These are phyloP conservation scores for Coryphaenoides rupestris DNA, from an alignment of 2,113 vertebrate species.

Conservation along the genomic window DNA sequence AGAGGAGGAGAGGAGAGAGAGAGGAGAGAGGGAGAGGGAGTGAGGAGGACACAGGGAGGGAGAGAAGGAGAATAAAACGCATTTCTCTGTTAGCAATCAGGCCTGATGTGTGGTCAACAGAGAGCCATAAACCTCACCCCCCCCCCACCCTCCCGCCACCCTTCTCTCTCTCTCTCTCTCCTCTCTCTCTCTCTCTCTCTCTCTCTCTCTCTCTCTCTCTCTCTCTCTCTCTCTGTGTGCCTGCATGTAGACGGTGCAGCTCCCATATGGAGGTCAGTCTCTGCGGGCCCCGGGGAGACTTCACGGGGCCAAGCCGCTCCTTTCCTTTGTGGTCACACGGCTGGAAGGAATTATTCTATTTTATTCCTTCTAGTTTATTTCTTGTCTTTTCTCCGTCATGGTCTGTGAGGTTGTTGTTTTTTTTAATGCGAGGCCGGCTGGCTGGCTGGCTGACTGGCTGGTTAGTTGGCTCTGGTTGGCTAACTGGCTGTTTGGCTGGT, in stretches of 20 bases:
- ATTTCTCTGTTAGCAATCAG: constrained; percentile 39
- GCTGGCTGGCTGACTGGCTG: constrained; percentile 13
- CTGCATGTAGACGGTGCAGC: constrained; percentile 30
- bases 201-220: no score
- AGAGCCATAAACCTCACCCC: constrained; percentile 28
- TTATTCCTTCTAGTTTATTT: constrained; percentile 27
- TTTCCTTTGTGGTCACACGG: constrained; percentile 43
- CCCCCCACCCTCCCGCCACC: constrained; percentile 32
- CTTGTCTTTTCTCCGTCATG: constrained; percentile 1
- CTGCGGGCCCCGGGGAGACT: constrained; percentile 29
- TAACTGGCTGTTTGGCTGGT: constrained; percentile 12
- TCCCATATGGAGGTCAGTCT: constrained; percentile 7
- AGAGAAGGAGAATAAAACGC: background rate
- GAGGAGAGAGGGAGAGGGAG: constrained; percentile 5
- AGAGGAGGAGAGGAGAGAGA: no score
- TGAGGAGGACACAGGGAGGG: background rate
- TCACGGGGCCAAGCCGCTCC: constrained; percentile 45
- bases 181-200: no score
- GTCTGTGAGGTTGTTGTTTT: constrained; percentile 37
- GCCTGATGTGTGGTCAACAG: constrained; percentile 41
- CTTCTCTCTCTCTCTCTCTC: background rate
- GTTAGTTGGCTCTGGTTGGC: constrained; percentile 3
- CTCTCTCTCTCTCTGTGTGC: background rate
- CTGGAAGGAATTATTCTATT: constrained; percentile 43
- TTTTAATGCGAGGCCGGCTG: constrained; percentile 45